Evolutionary conservation across 2,888 invertebrate species (phyloP).

Genomic region (Blera fallax): DNA sequence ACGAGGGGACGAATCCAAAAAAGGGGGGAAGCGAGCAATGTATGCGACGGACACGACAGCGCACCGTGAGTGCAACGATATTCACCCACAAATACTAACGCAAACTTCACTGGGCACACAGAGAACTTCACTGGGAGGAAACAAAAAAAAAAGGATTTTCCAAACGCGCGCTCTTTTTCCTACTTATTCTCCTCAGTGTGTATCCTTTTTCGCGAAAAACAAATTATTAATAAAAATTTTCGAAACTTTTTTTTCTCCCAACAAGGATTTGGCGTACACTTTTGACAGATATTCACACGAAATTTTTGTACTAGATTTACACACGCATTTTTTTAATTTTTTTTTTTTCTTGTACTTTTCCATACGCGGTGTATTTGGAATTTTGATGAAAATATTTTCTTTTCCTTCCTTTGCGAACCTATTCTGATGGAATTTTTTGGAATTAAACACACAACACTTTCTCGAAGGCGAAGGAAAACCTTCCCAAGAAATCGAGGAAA

Average conservation of each 20-base stretch:
- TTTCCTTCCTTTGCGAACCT: slow-evolving; percentile 10
- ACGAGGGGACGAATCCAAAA: slow-evolving; percentile 10
- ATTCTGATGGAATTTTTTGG: neutral
- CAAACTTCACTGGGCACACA: neutral
- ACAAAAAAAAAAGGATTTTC: neutral
- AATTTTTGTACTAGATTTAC: slow-evolving; percentile 68
- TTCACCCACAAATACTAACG: slow-evolving; percentile 31
- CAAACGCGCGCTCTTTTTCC: slow-evolving; percentile 38
- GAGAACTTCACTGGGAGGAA: neutral
- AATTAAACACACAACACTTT: too few species aligned
- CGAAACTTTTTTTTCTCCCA: neutral
- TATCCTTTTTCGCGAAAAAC: slow-evolving; percentile 39
- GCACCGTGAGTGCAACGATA: slow-evolving; percentile 45
- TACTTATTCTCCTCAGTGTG: slow-evolving; percentile 14
- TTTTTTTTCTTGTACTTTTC: neutral
- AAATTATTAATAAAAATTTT: slow-evolving; percentile 44
- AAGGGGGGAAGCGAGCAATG: slow-evolving; percentile 24
- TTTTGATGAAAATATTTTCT: neutral
- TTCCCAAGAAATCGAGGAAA: neutral
- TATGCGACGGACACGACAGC: slow-evolving; percentile 45
- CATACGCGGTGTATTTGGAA: neutral
- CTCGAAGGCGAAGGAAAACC: too few species aligned
- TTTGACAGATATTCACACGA: slow-evolving; percentile 55
- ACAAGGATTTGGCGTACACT: neutral
- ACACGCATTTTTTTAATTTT: slow-evolving; percentile 23